A percentile compares a stretch with the other conserved stretches of the same genome.
Conservation (phyloP, 2,113 vertebrate species). For the Strix uralensis region DNA sequence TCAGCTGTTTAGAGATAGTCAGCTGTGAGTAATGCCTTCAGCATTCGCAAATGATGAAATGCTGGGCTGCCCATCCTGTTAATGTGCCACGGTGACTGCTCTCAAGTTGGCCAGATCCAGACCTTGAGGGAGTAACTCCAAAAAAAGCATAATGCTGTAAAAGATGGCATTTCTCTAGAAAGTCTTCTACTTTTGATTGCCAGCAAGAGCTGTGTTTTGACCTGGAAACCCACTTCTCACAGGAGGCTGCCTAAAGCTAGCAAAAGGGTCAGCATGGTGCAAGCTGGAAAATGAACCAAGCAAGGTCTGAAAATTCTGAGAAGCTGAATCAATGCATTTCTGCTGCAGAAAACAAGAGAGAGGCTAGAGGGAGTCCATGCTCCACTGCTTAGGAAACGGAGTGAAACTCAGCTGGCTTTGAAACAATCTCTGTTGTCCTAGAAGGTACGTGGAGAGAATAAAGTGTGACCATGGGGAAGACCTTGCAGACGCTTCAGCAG, state of each 20-base stretch:
- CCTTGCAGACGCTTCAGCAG: neutral
- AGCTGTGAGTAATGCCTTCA: conserved; percentile 50
- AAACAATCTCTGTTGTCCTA: neutral
- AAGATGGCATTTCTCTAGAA: conserved; percentile 26
- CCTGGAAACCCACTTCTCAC: conserved; percentile 56
- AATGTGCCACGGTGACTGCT: neutral
- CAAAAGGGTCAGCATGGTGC: neutral
- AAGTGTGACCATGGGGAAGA: neutral
- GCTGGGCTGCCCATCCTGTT: neutral
- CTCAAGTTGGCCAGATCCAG: neutral
- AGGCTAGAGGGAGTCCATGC: conserved; percentile 61
- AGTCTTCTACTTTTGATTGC: neutral
- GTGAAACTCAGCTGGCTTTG: neutral
- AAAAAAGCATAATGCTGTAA: neutral
- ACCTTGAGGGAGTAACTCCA: conserved; percentile 19
- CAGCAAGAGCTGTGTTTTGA: conserved; percentile 34
- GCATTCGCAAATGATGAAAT: neutral
- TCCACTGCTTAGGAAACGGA: conserved; percentile 45
- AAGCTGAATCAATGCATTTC: neutral
- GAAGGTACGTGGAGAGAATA: neutral
- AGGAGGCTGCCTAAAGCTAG: conserved; percentile 20
- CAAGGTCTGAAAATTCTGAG: neutral
- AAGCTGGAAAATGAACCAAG: conserved; percentile 16
- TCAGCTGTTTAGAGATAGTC: conserved; percentile 50
- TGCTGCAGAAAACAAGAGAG: conserved; percentile 30